These are phyloP conservation scores for Phocoena phocoena DNA, from an alignment of 2,113 vertebrate genomes.

Conservation along the genomic window DNA sequence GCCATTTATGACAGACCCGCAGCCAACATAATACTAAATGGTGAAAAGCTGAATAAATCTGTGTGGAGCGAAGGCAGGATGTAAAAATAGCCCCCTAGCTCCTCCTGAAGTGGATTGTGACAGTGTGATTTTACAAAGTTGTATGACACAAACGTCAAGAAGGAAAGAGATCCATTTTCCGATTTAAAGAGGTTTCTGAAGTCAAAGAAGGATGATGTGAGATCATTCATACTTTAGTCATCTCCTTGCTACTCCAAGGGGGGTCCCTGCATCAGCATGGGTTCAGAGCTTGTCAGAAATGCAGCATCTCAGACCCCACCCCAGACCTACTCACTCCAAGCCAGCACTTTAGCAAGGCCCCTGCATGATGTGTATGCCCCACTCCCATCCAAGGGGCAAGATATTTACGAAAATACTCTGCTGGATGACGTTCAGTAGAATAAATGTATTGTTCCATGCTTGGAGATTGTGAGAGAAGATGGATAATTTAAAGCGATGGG, in stretches of 20 bases:
- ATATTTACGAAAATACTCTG: background rate
- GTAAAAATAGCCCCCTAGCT: background rate
- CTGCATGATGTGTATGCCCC: no score
- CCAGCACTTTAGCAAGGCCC: background rate
- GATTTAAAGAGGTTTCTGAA: background rate
- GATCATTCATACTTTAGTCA: background rate
- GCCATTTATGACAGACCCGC: background rate
- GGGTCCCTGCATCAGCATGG: no score
- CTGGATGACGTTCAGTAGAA: background rate
- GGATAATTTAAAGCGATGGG: background rate
- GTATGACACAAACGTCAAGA: background rate
- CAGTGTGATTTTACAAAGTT: background rate
- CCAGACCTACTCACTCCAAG: background rate
- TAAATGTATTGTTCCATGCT: background rate
- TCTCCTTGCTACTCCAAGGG: background rate
- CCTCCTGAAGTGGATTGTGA: background rate
- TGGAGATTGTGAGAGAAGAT: background rate
- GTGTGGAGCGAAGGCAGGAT: background rate
- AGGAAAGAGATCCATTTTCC: background rate
- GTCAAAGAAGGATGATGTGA: background rate
- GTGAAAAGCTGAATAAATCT: background rate
- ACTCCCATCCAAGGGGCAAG: background rate
- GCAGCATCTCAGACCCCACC: background rate
- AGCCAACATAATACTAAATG: accelerated
- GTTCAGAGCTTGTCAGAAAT: background rate